Evolutionary conservation across 2,888 invertebrate species (phyloP), one percentile per base, ranked within the genome.

Genomic region (Flabesymbios commensalis): DNA sequence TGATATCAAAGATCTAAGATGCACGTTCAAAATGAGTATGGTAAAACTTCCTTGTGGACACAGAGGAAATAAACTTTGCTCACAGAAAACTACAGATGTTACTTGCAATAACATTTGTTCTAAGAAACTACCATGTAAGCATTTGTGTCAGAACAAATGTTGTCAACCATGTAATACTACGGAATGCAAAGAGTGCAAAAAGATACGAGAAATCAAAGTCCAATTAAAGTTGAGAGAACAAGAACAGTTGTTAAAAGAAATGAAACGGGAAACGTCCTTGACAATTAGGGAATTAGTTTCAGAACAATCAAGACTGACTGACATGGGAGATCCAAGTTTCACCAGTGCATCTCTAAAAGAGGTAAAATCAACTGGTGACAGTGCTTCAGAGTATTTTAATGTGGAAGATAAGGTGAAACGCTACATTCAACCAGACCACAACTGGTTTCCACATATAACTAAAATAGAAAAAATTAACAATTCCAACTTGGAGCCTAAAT

Each of bases 381-480:
- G 53, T 22, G 66, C 60, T 2, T 29, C 59, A 0, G 64, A 65
- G 33, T 65, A 58, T 53, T 41, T 47, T 28, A 47, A 51, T 17
- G 53, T 67, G 19, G 51, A 57, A 17, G 61, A 67, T 33, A 31
- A 26, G 17, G 59, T 67, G 10, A 45, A 52, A 24, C 57, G 45
- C 19, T 63, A 58, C 26, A 43, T 66, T 28, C 60, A 55, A 39
- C 57, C 66, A 32, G 47, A n/a, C 17, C 66, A 66, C 33, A 64
- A 61, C n/a, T 64, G 63, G 61, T 60, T 61, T 32, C 63, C 64
- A 3, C 29, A 43, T 1, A 51, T 66, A 14, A 64, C 31, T 5
- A 48, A 36, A 10, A 62, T 66, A 10, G 66, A 66, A 29, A 64
- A 64, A 32, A 58, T 66, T 7, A 28, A 22, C 22, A 64, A 60